A percentile compares a stretch with the other conserved stretches of the same genome.
These are phyloP conservation scores for Dipodomys stephensi DNA, from an alignment of 2,113 vertebrate species.

Conservation along the genomic window DNA sequence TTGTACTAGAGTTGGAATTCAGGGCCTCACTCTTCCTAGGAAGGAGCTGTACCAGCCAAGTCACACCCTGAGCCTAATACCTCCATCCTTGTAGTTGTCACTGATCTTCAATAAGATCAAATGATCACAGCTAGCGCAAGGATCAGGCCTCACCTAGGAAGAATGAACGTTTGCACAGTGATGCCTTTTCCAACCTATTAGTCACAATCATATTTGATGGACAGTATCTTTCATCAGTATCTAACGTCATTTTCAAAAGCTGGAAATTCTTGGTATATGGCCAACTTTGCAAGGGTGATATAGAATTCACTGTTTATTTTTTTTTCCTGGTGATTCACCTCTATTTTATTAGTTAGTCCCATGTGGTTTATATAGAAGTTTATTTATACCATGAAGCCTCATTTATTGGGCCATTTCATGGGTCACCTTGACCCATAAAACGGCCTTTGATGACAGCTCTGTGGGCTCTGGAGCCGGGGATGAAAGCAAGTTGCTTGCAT, in stretches of 20 bases:
- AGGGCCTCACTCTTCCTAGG: too few relatives aligned
- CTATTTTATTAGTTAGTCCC: neutral
- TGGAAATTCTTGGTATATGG: neutral
- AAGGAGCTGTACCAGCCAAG: too few relatives aligned
- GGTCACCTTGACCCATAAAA: conserved; percentile 19
- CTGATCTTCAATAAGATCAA: neutral
- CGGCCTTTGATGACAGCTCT: neutral
- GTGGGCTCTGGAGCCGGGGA: neutral
- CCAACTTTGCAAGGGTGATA: neutral
- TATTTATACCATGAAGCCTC: neutral
- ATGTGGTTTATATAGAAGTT: neutral
- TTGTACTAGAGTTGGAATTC: too few relatives aligned
- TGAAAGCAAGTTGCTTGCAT: conserved; percentile 7
- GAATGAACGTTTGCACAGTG: neutral
- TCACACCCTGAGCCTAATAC: too few relatives aligned
- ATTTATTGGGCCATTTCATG: neutral
- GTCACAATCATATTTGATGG: neutral
- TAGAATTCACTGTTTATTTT: neutral
- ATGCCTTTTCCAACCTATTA: neutral
- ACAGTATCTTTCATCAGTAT: neutral
- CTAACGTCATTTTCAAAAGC: conserved; percentile 15
- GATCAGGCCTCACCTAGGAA: neutral
- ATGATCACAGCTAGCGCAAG: neutral
- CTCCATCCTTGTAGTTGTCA: neutral
- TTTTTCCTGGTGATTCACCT: neutral